Percentiles rank a stretch among this genome's conserved stretches.
Evolutionary conservation across 2,797 vertebrate genomes (phyloP).

Genomic region (Trachurus trachurus): DNA sequence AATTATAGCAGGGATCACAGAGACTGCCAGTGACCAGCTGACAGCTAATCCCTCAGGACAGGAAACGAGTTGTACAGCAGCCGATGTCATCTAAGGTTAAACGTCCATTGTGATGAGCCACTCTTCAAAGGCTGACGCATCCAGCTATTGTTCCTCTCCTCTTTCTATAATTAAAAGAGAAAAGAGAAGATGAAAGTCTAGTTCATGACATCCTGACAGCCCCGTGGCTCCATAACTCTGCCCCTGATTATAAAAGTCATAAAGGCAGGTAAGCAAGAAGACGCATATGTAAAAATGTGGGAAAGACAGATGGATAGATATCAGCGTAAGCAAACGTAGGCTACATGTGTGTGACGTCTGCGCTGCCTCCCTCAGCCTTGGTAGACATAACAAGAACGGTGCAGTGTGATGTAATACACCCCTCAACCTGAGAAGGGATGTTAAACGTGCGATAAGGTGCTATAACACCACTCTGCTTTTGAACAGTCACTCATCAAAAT

Average conservation of each 20-base stretch:
- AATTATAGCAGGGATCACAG: constrained; percentile 78
- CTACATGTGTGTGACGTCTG: neutral
- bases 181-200: constrained; percentile 67
- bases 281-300: neutral
- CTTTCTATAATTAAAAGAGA: constrained; percentile 56
- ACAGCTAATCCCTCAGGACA: constrained; percentile 78
- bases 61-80: constrained; percentile 66
- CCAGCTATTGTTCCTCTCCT: constrained; percentile 57
- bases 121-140: constrained; percentile 69
- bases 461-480: constrained; percentile 37
- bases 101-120: constrained; percentile 75
- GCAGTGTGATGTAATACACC: constrained; percentile 37
- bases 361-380: constrained; percentile 9
- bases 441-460: constrained; percentile 52
- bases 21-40: constrained; percentile 67
- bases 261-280: constrained; percentile 19
- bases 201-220: constrained; percentile 51
- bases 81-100: constrained; percentile 80
- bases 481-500: constrained; percentile 57
- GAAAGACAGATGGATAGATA: constrained; percentile 14
- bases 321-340: neutral
- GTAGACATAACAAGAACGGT: constrained; percentile 27
- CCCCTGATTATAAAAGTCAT: constrained; percentile 38
- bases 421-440: constrained; percentile 35
- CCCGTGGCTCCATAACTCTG: constrained; percentile 25